phyloP scores from a whole-genome alignment of 2,797 vertebrate species.

The Mormyrops boulengeri region DNA sequence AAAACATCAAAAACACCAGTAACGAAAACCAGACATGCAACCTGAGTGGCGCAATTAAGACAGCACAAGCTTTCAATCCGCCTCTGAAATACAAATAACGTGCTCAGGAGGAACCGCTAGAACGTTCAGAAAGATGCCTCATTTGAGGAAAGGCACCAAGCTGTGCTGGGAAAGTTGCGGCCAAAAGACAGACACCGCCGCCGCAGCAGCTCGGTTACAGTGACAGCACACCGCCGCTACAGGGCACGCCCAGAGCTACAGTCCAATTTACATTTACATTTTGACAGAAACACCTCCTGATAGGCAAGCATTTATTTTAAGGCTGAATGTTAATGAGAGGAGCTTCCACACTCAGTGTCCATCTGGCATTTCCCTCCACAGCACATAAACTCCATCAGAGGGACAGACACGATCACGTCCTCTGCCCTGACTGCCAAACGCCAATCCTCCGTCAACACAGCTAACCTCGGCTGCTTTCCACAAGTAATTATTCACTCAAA shows the following conservation, averaged over 20 bases:
- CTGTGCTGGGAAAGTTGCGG: not conserved
- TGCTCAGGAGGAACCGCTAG: not conserved
- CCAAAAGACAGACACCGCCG: no score
- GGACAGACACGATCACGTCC: not conserved
- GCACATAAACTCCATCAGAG: not conserved
- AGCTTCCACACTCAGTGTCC: not conserved
- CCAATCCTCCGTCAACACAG: not conserved
- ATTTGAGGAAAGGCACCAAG: not conserved
- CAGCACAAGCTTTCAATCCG: not conserved
- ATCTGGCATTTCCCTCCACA: not conserved
- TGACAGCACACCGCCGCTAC: no score
- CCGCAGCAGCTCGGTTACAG: no score
- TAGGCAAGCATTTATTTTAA: not conserved
- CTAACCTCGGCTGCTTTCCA: not conserved
- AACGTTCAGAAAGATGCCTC: not conserved
- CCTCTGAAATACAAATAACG: not conserved
- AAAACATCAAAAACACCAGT: not conserved
- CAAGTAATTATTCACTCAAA: not conserved
- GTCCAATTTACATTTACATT: not conserved
- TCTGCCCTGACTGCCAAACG: not conserved
- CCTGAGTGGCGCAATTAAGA: not conserved
- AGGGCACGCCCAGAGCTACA: not conserved
- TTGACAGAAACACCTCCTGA: not conserved
- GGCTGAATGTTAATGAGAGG: not conserved
- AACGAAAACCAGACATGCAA: not conserved